Base-by-base conservation (phyloP, 2,888 invertebrate genomes). In the Epinotia ramella region DNA sequence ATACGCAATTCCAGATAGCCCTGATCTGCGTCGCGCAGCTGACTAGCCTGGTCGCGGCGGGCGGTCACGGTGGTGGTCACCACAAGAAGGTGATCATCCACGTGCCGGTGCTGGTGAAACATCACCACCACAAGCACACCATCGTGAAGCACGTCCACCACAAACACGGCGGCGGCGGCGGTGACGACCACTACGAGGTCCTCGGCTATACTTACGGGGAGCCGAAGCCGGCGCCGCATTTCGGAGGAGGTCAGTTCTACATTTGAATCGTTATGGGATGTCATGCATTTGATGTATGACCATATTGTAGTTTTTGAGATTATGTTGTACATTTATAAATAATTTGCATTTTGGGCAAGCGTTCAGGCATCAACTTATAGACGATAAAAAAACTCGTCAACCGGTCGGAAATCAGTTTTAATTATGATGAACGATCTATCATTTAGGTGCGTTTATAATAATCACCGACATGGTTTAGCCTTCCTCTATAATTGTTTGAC, bases 11-110 rank as follows among this genome's bases (percentile, higher is more conserved):
- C 53, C 90, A 93, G 94, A 84, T 93, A 80, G 88, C 84, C 49
- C 80, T 91, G 69, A 86, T 90, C 75, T 95, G 89, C 83, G 89
- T 88, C 84, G 92, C 88, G 62, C 91, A 82, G 87, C 86, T 91
- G 79, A 82, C 84, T 78, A 87, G 82, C 81, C 86, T 89, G 82
- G 90, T 88, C 77, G 82, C 82, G 78, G 93, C 92, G 0, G 94
- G 91, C 2, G 95, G 95, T 24, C 92, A 94, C 77, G 95, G 95
- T 76, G 95, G 95, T 76, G 95, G 95, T 67, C 89, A 91, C 53
- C 96, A 96, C 88, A 96, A 96, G 83, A 97, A 96, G 84, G 96
- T 97, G 79, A 95, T 97, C 83, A 97, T 97, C 87, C 97, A 97
- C 90, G 97, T 97, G 68, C 97, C 97, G 1, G 95, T 96, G 87